Base-by-base conservation (phyloP, 1,140 invertebrate genomes). In the Chelonus insularis region DNA sequence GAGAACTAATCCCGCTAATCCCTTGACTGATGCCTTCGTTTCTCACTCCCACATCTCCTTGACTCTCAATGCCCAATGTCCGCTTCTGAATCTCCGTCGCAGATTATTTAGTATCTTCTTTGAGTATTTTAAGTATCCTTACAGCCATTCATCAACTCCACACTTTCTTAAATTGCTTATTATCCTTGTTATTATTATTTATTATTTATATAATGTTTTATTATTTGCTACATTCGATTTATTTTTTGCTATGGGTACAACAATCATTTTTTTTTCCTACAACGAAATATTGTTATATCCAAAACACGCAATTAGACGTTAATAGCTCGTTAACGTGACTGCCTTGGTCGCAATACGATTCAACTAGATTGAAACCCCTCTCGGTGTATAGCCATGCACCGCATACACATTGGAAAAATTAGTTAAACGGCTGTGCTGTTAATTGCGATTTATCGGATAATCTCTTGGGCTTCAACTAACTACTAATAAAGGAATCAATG, bases 1-100 rank as follows among this genome's bases (percentile, higher is more conserved):
- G 65, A 71, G 63, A 68, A 69, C 70, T 76, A 74, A 76, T 76
- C 74, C 72, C 61, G 67, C 72, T 76, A 76, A 76, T 75, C 70
- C 74, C 72, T 75, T 76, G 74, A 76, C 74, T 76, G 74, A 76
- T 76, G 72, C 70, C 67, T 65, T 65, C 60, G 61, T 36, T 47
- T 63, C 29, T 39, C 25, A 34, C 29, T 47, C 48, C 23, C 36
- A 20, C 25, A 18, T 45, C 41, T 29, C 25, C 25, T 29, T 29
- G 7, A 29, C 25, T 29, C n/a, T 29, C 25, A 29, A 29, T 29
- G 25, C 25, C 25, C 25, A 29, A 29, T 29, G 25, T 29, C 25
- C 25, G 25, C 25, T 29, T 7, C 25, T 29, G 25, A 29, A 29
- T 29, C 7, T 29, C 25, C 7, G 7, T 29, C 25, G 25, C 25